phyloP scores from a whole-genome alignment of 2,113 vertebrate species.

The Australoheros scitulus region DNA sequence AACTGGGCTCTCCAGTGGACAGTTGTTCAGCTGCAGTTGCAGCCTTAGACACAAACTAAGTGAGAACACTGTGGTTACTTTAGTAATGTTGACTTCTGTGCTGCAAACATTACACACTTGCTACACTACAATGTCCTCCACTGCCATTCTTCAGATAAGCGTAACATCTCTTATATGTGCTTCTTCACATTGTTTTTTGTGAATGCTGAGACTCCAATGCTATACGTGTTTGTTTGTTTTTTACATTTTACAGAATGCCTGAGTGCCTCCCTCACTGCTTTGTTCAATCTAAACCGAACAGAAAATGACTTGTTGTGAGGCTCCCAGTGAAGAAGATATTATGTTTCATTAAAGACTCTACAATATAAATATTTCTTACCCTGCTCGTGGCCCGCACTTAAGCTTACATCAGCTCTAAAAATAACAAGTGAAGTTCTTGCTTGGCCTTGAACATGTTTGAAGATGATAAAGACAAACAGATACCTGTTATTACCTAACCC shows the following conservation, averaged over 20 bases:
- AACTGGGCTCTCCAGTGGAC: slow-evolving; percentile 8
- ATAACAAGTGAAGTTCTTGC: slow-evolving; percentile 36
- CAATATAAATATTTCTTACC: slow-evolving; percentile 58
- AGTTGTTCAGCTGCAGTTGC: slow-evolving; percentile 24
- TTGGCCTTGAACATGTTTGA: slow-evolving; percentile 57
- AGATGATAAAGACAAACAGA: slow-evolving; percentile 61
- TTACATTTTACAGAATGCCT: not conserved
- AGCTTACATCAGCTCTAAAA: slow-evolving; percentile 66
- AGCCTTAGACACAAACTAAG: slow-evolving; percentile 24
- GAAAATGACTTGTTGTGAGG: slow-evolving; percentile 33
- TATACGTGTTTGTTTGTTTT: not conserved
- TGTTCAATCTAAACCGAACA: slow-evolving; percentile 16
- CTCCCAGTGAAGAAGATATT: slow-evolving; percentile 49
- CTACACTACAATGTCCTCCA: not conserved
- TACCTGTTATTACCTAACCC: slow-evolving; percentile 41
- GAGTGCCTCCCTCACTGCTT: not conserved
- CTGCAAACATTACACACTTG: not conserved
- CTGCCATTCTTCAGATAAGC: slow-evolving; percentile 11
- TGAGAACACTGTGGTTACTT: slow-evolving; percentile 12
- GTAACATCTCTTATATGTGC: not conserved
- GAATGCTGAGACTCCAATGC: not conserved
- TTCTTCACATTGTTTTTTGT: not conserved
- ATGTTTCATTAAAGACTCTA: slow-evolving; percentile 59
- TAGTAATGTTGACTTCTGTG: not conserved
- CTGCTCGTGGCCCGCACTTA: slow-evolving; percentile 17